phyloP scores from a whole-genome alignment of 2,797 vertebrate species.

The Fratercula arctica region DNA sequence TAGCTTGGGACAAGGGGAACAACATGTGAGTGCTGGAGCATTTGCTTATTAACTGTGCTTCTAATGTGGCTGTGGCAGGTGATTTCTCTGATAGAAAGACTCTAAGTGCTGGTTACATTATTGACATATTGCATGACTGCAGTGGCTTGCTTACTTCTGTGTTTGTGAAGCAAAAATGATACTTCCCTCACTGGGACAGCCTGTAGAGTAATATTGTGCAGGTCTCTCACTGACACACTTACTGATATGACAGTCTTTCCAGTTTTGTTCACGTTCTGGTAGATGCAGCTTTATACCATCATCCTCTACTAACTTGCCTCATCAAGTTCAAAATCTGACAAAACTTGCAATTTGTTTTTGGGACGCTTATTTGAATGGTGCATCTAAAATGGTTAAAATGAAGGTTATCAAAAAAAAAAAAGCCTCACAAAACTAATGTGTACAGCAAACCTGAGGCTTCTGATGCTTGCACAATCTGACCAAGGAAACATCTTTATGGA shows the following conservation, averaged over 20 bases:
- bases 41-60: not conserved
- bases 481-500: not conserved
- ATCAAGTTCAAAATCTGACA: not conserved
- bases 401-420: not conserved
- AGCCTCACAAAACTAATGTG: not conserved
- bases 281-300: not conserved
- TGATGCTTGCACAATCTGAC: not conserved
- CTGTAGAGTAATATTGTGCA: not conserved
- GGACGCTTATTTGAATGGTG: not conserved
- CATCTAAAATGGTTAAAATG: not conserved
- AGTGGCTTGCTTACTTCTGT: not conserved
- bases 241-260: not conserved
- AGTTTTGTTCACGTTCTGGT: not conserved
- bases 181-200: not conserved
- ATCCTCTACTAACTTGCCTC: rapidly evolving
- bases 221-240: not conserved
- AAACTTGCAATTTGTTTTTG: not conserved
- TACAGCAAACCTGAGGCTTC: not conserved
- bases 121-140: rapidly evolving
- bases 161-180: not conserved
- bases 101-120: not conserved
- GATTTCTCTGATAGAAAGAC: not conserved
- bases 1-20: rapidly evolving
- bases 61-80: not conserved
- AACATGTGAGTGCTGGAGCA: not conserved